Evolutionary conservation across 2,797 vertebrate genomes (phyloP).

Genomic region (Garrulus glandarius): DNA sequence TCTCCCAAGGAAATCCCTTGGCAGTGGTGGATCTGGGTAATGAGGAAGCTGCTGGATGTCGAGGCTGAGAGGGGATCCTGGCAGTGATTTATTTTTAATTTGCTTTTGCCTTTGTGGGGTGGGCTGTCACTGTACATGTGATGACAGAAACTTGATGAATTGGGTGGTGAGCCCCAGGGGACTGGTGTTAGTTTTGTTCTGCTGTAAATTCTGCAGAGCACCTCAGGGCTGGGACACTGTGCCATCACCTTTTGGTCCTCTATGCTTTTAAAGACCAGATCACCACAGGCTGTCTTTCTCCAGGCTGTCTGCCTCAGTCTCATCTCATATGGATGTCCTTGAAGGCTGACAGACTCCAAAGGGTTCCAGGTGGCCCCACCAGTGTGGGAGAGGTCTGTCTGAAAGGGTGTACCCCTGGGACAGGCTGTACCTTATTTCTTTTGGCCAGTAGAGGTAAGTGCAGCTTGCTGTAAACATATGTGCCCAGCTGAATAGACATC

Average conservation of each 20-base stretch:
- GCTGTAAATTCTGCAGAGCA: neutral
- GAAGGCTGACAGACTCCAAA: neutral
- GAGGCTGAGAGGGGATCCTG: neutral
- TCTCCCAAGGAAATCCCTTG: neutral
- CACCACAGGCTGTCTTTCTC: neutral
- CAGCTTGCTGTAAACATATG: neutral
- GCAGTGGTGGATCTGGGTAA: neutral
- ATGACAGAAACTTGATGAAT: fast-evolving
- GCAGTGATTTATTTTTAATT: neutral
- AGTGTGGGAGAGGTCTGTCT: neutral
- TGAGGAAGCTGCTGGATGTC: neutral
- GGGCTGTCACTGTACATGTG: neutral
- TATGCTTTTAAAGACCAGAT: neutral
- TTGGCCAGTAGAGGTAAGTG: neutral
- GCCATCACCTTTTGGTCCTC: neutral
- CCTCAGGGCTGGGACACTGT: neutral
- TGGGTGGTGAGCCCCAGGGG: fast-evolving
- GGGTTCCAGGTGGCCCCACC: neutral
- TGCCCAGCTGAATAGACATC: neutral
- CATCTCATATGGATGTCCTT: neutral
- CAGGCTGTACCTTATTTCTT: neutral
- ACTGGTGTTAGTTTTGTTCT: neutral
- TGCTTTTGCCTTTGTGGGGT: neutral
- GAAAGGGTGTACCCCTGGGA: neutral
- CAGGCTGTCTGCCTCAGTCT: neutral